Conservation (phyloP, 2,113 vertebrate genomes). For the Poeciliopsis retropinna region DNA sequence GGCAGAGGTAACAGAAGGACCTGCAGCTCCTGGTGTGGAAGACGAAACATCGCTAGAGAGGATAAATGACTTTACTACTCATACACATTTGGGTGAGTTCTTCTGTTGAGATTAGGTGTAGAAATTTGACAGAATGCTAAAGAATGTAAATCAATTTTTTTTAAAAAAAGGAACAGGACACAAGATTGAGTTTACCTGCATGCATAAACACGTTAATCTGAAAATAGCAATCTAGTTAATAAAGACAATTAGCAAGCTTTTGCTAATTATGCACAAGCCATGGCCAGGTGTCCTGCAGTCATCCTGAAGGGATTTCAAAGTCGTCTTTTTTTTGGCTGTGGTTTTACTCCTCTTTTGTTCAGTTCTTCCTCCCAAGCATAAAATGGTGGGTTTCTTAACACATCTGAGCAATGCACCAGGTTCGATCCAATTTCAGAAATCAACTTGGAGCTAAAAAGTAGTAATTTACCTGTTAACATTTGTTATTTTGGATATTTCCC, state of each 20-base stretch:
- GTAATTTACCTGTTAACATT: neutral
- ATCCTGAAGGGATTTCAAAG: neutral
- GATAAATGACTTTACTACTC: constrained; percentile 73
- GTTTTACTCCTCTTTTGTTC: neutral
- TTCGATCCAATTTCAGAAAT: too few species aligned
- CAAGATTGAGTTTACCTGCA: neutral
- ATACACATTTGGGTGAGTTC: constrained; percentile 83
- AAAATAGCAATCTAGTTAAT: neutral
- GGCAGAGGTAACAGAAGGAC: constrained; percentile 72
- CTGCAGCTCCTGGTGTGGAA: constrained; percentile 67
- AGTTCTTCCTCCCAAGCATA: neutral
- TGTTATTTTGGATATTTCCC: neutral
- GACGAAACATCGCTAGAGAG: constrained; percentile 70
- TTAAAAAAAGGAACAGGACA: neutral
- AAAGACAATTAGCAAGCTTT: too few species aligned
- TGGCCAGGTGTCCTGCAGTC: neutral
- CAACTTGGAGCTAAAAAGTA: too few species aligned
- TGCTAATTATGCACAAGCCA: neutral
- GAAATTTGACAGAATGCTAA: neutral
- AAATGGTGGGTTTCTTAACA: too few species aligned
- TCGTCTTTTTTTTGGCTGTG: neutral
- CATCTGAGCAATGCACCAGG: too few species aligned
- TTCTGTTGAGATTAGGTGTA: neutral
- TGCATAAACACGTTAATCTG: neutral
- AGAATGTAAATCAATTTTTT: neutral